phyloP scores from a whole-genome alignment of 2,797 vertebrate species.

The Cynodonichthys magdalenae region DNA sequence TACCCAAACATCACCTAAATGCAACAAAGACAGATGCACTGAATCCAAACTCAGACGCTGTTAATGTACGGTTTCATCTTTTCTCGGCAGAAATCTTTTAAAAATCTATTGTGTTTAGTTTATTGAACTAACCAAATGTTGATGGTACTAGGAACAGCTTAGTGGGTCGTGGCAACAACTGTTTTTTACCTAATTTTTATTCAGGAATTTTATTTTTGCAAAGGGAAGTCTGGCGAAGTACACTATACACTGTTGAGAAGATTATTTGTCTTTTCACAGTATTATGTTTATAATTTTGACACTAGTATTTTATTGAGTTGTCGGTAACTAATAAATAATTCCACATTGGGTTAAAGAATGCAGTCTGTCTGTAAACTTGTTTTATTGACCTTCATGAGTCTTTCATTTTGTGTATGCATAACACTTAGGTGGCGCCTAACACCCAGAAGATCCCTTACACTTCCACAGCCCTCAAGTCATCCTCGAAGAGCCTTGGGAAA shows the following conservation, averaged over 20 bases:
- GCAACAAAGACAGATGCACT: slow-evolving; percentile 78
- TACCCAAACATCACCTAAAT: slow-evolving; percentile 86
- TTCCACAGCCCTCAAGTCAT: slow-evolving; percentile 84
- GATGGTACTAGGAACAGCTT: no score
- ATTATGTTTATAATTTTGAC: no score
- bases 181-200: no score
- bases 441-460: slow-evolving; percentile 88
- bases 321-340: not conserved
- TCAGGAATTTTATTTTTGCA: no score
- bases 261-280: no score
- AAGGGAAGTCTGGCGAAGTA: no score
- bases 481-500: slow-evolving; percentile 85
- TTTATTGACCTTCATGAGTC: slow-evolving; percentile 17
- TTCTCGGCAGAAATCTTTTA: not conserved
- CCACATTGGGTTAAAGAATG: not conserved
- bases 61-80: slow-evolving; percentile 47
- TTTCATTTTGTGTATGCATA: not conserved
- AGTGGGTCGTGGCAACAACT: no score
- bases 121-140: no score
- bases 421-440: slow-evolving; percentile 55
- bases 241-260: no score
- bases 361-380: not conserved
- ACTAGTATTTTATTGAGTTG: no score
- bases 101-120: not conserved
- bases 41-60: slow-evolving; percentile 79